Conservation (phyloP, 1,140 invertebrate genomes). For the Maniola jurtina region DNA sequence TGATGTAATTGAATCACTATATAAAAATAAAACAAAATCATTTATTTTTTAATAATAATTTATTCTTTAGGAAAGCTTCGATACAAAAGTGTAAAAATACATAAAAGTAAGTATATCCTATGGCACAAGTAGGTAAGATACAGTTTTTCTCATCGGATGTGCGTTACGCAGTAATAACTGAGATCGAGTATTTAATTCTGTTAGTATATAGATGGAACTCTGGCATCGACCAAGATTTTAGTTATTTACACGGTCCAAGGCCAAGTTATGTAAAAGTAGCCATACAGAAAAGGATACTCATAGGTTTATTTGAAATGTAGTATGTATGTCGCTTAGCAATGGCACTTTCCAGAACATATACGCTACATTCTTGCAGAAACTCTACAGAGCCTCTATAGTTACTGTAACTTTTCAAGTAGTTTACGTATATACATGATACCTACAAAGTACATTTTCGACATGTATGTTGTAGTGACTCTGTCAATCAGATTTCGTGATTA, state of each 20-base stretch:
- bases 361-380: no score
- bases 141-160: slow-evolving; percentile 32
- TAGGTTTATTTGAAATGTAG: no score
- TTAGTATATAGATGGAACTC: slow-evolving; percentile 24
- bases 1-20: background rate
- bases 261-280: no score
- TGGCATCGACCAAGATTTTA: slow-evolving; percentile 23
- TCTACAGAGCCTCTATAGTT: no score
- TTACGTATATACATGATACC: no score
- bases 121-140: slow-evolving; percentile 68
- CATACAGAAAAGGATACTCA: no score
- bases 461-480: no score
- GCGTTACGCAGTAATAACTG: slow-evolving; percentile 38
- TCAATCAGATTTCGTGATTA: no score
- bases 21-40: slow-evolving; percentile 15
- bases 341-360: no score
- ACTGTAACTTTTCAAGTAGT: no score
- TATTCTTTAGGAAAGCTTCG: slow-evolving; percentile 23
- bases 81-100: slow-evolving; percentile 51
- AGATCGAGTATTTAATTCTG: slow-evolving; percentile 44
- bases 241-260: slow-evolving; percentile 27
- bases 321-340: no score
- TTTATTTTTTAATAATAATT: slow-evolving; percentile 14
- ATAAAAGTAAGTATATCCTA: slow-evolving; percentile 56
- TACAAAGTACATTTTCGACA: no score